Base-by-base conservation (phyloP, 2,113 vertebrate species). In the Cyprinodon brontotheroides region DNA sequence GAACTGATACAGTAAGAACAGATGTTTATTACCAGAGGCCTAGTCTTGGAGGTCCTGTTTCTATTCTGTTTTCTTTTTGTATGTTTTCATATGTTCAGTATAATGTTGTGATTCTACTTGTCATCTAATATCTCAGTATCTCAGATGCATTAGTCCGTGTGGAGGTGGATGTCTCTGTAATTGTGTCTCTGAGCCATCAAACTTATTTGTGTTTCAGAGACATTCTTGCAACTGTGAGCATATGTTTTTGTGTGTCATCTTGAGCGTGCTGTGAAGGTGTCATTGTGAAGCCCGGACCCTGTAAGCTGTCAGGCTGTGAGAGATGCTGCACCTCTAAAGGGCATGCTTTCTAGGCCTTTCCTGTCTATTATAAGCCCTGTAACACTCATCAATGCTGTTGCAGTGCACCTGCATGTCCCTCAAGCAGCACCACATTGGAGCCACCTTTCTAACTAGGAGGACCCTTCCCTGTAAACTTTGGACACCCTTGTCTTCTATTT, bases 321-420 rank as follows among this genome's bases (percentile, higher is more conserved):
- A 91, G 89, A 93, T 91, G 89, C 91, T 83, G 89, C 88, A 81
- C 84, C 91, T 92, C 89, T 83, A 91, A 91, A 92, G 90, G 91
- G 80, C 91, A 89, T 71, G 80, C 83, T 89, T 92, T 85, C 88
- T 87, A 81, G 90, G 88, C 82, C 90, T 87, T 84, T 81, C 85
- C 90, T 93, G 90, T 93, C 90, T 92, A 92, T 92, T 92, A 92
- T 90, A 87, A 94, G 86, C 90, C 88, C 89, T 77, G 88, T 70
- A 86, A 86, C 90, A 89, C 90, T 91, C 87, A 91, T 92, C 90
- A 89, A 87, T 87, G 87, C 88, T 92, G 87, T 82, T 80, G 77
- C 80, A 20, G 80, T 78, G 79, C 87, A 90, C 90, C 89, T 84
- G 79, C 85, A 81, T 83, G 87, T 92, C 92, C 89, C 89, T 93